Base-by-base conservation (phyloP, 2,888 invertebrate species). In the Himalopsyche tibetana region DNA sequence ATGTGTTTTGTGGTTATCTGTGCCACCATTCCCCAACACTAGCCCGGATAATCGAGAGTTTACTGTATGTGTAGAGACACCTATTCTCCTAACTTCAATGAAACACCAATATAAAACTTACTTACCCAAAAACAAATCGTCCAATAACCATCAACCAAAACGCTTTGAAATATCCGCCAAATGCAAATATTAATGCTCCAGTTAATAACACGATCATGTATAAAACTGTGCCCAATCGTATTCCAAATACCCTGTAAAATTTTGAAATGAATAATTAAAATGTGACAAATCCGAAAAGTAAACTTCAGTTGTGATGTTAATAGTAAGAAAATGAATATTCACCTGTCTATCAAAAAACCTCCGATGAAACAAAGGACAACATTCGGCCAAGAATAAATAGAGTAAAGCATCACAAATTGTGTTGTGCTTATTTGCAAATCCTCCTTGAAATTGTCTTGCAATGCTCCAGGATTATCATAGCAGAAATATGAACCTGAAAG, bases 341-440 rank as follows among this genome's bases (percentile, higher is more conserved):
- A 95, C 96, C 96, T 95, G 93, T 99, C 99, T 90, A 99, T 95
- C 86, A 99, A 94, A 93, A 98, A 99, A 89, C 99, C 99, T 80
- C 99, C 99, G 90, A 99, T 95, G 91, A 99, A 98, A 92, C 99
- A 99, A 87, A 99, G 93, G 87, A 99, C 93, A 5, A 99, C 97
- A 94, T 99, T 99, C 51, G 99, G 99, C 99, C 99, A 99, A 0
- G 99, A 98, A 91, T 99, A 99, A 91, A 98, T 96, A 6, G 97
- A 96, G 92, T 99, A 99, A 80, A 99, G 94, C 87, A 96, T 93
- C 88, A 97, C 96, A 93, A 97, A 99, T 91, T 97, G 94, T 9
- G 96, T 95, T 85, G 96, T 97, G 83, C 95, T 94, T 89, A 99
- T 93, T 89, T 95, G 93, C 90, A 98, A 93, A 90, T 98, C 98